Base-by-base conservation (phyloP, 2,888 invertebrate species). In the Acanthoscelides obtectus region DNA sequence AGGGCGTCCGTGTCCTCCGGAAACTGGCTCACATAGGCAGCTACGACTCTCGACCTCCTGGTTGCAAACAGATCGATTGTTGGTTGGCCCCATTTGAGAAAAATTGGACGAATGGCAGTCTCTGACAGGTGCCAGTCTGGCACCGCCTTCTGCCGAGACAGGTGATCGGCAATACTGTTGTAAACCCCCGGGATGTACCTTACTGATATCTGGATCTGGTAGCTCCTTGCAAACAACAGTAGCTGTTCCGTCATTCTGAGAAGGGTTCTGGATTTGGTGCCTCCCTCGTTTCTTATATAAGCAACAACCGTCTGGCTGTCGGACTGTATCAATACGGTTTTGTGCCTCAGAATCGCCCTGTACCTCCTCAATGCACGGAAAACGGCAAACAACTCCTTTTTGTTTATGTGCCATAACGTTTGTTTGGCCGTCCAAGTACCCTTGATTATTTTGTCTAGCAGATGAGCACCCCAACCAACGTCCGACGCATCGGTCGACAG, bases 301-400 rank as follows among this genome's bases (percentile, higher is more conserved):
- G 70, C 45, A 6, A 73, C 70, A 20, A 73, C 73, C 17, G 75
- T 74, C 22, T 68, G 69, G 71, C 75, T 75, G 75, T 75, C 76
- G 25, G 72, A 73, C 45, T 76, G 73, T 21, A 76, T 22, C 20
- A 71, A 22, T 3, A 70, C 22, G n/a, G 27, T 64, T 63, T 22
- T 64, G 66, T 20, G 64, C 27, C 2, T 21, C 20, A 5, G 22
- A 12, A 22, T 20, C 6, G 1, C 17, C 1, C 22, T 4, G 21
- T 21, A 66, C 22, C 20, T 66, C 66, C 20, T 66, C 20, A 68
- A 2, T 20, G 67, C 63, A 4, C 20, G 22, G 64, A 65, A 71
- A 17, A 73, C 63, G 2, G 69, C n/a, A 63, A 65, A 73, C 20
- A 73, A 19, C 21, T 71, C 66, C 27, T 73, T 71, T 19, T 64